Evolutionary conservation across 2,797 vertebrate species (phyloP), one percentile per base, ranked within the genome.

Genomic region (Enteromius trimaculatus): DNA sequence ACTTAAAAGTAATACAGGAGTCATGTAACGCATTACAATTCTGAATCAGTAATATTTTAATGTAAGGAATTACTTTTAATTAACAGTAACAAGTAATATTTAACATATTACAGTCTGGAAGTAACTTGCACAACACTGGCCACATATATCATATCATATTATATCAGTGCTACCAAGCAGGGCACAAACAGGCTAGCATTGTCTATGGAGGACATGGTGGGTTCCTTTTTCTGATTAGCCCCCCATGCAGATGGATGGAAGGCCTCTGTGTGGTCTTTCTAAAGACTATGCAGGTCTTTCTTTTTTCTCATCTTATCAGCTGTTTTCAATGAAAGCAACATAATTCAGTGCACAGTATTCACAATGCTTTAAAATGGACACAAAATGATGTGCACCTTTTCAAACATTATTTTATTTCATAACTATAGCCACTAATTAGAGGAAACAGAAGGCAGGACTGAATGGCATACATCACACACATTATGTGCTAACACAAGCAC

Each of bases 181-280:
- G 17, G 34, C 11, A 65, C 69, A 70, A 49, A 72, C 55, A 64
- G 29, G 29, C 55, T 62, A 19, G 14, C 49, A 7, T 68, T 53
- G 23, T 66, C 44, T 49, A 79, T 65, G 26, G 37, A 55, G 16
- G 66, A 71, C 1, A 6, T 1, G 13, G 53, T 80, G 53, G 53
- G 79, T 26, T 80, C 39, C 66, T 49, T 75, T 76, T 76, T 82
- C 80, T 75, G 31, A 66, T 82, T 75, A 66, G 47, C 60, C 49
- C 31, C 16, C n/a, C 17, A 14, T 74, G 29, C 19, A 23, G 53
- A 81, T 58, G 51, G 55, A 64, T 37, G 26, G 2, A 11, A 49
- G 47, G 60, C 47, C 19, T 78, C 44, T 53, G 80, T 51, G 80
- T 82, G 71, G 70, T 39, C 58, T 60, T 58, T 81, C 55, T 39